Base-by-base conservation (phyloP, 2,113 vertebrate genomes). In the Eidolon helvum region DNA sequence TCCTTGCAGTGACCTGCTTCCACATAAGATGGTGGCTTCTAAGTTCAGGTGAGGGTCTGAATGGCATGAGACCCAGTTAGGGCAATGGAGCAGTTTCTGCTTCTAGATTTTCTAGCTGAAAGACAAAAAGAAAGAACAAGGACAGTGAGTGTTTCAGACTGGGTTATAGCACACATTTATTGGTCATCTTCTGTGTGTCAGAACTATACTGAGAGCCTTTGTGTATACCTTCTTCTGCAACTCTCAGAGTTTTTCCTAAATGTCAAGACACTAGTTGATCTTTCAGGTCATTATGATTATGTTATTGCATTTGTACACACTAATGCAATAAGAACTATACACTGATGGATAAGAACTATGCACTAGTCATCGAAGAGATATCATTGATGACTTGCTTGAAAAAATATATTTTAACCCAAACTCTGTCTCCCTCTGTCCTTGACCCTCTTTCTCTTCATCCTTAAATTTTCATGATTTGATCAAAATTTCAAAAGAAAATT, bases 61-160 rank as follows among this genome's bases (percentile, higher is more conserved):
- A 18, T 61, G 68, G 93, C 89, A 66, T 71, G 53, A 97, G 91
- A 94, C 91, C 95, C 97, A 96, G 50, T 98, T 98, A 99, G 83
- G 98, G 98, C 97, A 98, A 97, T 16, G 98, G 98, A 93, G 98
- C 48, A 14, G 98, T 98, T 98, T 98, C 98, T 98, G 98, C 98
- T 98, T 99, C 99, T 97, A 98, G 98, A 94, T 99, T 98, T 97
- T 99, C 98, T 97, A 99, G 43, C 98, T 99, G 98, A 98, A 99
- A 98, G 94, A 50, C 15, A 50, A 97, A 98, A 98, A 99, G 74
- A 98, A 97, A 98, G 98, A 97, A 85, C 68, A 98, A 97, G 98
- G 94, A 84, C 61, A 90, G 94, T 98, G 94, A 99, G 84, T 78
- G 90, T 63, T 91, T 94, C 55, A 63, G 38, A 14, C 11, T 18